Evolutionary conservation across 2,888 invertebrate genomes (phyloP), one percentile per base, ranked within the genome.

Genomic region (Noctua comes): DNA sequence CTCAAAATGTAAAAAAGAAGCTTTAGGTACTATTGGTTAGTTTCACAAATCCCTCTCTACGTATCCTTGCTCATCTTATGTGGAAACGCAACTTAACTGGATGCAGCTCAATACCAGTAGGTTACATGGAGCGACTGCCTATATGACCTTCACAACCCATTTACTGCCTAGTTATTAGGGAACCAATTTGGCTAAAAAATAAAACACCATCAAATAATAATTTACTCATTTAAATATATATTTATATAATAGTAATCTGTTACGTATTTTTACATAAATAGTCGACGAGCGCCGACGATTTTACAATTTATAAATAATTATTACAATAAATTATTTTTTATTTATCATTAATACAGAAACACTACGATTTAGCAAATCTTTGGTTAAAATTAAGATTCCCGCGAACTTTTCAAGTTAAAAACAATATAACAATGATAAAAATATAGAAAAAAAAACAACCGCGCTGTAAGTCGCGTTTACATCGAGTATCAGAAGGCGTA

Each of bases 141-240:
- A 7, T 18, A 18, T 48, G 6, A 18, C 48, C 48, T 48, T 6
- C 6, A 48, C 48, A 48, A 18, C 18, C 48, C 6, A 48, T 2
- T 21, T 8, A 51, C 51, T 51, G 51, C 8, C 21, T 51, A 51
- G 46, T 21, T 51, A 51, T 21, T 21, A 21, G 51, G 21, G 21
- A 51, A 51, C 8, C 8, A 51, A 21, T 51, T 0, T 24, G 57
- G 13, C n/a, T 11, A 57, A 27, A 40, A 79, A 89, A 89, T 88
- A 84, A 88, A 88, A 88, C 87, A 79, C 65, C 24, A 76, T 62
- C 18, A 36, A 46, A 74, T 89, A 92, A 93, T 94, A 93, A 94
- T 95, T 94, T 94, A 94, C 92, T 95, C 93, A 88, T 95, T 94
- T 95, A 94, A 95, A 95, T 95, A 95, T 95, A 95, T 95, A 95